These are phyloP conservation scores for Bubalus kerabau DNA, from an alignment of 2,113 vertebrate species.

Conservation along the genomic window DNA sequence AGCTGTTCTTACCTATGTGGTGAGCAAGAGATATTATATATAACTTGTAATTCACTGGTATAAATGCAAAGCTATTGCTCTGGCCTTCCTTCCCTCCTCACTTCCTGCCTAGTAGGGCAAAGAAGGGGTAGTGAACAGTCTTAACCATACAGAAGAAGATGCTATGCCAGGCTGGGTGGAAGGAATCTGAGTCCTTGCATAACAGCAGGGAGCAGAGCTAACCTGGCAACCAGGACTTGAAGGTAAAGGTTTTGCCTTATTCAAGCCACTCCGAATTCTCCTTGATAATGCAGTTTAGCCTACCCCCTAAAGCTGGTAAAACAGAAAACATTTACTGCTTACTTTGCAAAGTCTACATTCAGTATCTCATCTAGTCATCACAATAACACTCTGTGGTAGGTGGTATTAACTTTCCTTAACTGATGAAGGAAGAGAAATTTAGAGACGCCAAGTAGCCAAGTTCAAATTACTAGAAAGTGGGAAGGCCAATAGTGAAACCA, in stretches of 20 bases:
- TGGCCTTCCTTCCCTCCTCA: not conserved
- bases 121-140: not conserved
- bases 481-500: not conserved
- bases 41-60: not conserved
- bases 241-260: not conserved
- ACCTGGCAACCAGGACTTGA: not conserved
- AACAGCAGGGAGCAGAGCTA: not conserved
- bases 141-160: not conserved
- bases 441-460: not conserved
- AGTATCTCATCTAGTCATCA: not conserved
- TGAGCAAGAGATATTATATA: not conserved
- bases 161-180: not conserved
- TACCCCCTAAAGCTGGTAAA: not conserved
- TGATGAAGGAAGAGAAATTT: not conserved
- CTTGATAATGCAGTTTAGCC: not conserved
- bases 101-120: not conserved
- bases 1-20: not conserved
- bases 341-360: not conserved
- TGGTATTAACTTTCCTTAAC: not conserved
- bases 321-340: not conserved
- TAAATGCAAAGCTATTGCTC: not conserved
- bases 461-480: not conserved
- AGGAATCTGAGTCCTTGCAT: not conserved
- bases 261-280: not conserved
- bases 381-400: not conserved